Evolutionary conservation across 1,140 invertebrate genomes (phyloP).

Genomic region (Zelostemma sp.): DNA sequence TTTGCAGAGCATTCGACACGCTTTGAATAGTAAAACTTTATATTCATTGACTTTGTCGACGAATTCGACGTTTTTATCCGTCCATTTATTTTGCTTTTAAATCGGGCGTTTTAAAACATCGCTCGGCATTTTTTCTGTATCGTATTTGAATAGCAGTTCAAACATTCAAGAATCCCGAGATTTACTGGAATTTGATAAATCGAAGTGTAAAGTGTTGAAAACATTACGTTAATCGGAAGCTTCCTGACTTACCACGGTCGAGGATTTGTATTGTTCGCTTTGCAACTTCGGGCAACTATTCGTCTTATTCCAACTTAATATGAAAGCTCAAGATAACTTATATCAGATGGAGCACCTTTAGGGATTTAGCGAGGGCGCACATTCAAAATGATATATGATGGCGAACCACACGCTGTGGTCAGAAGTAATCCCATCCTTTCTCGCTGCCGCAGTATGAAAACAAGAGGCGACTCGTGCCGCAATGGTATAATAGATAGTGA

Average conservation of each 20-base stretch:
- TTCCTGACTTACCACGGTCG: too few species aligned
- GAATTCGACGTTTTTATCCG: slow-evolving; percentile 33
- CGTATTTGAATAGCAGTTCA: not conserved
- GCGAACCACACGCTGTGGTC: slow-evolving; percentile 34
- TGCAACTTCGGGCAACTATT: slow-evolving; percentile 18
- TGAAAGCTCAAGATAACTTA: slow-evolving; percentile 36
- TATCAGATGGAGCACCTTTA: slow-evolving; percentile 37
- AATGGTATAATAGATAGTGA: slow-evolving; percentile 6
- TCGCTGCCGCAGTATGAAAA: slow-evolving; percentile 31
- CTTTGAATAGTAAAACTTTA: slow-evolving; percentile 49
- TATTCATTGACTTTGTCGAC: slow-evolving; percentile 49
- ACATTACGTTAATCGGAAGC: too few species aligned
- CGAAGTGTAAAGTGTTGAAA: too few species aligned
- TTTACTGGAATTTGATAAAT: not conserved
- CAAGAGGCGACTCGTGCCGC: slow-evolving; percentile 14
- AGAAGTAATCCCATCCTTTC: slow-evolving; percentile 31
- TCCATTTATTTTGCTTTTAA: slow-evolving; percentile 3
- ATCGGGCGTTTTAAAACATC: not conserved
- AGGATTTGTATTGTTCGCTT: slow-evolving; percentile 15
- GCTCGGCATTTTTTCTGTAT: not conserved
- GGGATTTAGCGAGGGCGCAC: slow-evolving; percentile 25
- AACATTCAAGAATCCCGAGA: not conserved
- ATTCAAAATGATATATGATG: slow-evolving; percentile 37
- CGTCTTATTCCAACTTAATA: slow-evolving; percentile 28
- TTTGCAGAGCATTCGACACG: slow-evolving; percentile 41